These are phyloP conservation scores for Shargacucullia verbasci DNA, from an alignment of 2,888 invertebrate genomes.

Conservation along the genomic window DNA sequence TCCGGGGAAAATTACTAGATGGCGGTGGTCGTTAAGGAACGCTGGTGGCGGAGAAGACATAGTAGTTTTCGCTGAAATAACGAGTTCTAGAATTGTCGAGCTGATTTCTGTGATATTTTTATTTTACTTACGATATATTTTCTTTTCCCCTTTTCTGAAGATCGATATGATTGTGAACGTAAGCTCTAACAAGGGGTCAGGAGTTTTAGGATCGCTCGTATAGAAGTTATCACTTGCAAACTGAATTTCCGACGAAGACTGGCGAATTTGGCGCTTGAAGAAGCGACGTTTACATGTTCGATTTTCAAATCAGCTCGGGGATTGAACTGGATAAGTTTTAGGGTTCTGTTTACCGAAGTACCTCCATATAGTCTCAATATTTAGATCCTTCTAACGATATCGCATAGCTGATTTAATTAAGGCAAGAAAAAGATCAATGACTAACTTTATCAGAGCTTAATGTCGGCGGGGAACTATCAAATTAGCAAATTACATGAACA, in stretches of 20 bases:
- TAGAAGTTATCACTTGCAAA: slow-evolving; percentile 30
- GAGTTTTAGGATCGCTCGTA: slow-evolving; percentile 45
- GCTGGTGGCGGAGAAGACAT: slow-evolving; percentile 40
- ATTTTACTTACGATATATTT: slow-evolving; percentile 25
- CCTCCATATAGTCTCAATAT: too few species aligned
- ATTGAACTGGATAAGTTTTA: too few species aligned
- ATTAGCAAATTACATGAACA: slow-evolving; percentile 56
- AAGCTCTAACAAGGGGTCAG: slow-evolving; percentile 17
- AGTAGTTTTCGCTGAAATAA: slow-evolving; percentile 40
- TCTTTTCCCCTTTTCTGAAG: too few species aligned
- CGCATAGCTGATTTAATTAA: slow-evolving; percentile 31
- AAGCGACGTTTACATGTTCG: too few species aligned
- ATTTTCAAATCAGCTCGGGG: too few species aligned
- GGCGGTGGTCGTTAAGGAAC: slow-evolving; percentile 57
- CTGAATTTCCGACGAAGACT: not conserved
- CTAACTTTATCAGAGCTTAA: slow-evolving; percentile 50
- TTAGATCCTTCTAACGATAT: slow-evolving; percentile 7
- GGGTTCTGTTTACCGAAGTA: too few species aligned
- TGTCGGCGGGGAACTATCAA: slow-evolving; percentile 53
- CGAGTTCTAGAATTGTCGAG: slow-evolving; percentile 33
- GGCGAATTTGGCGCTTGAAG: too few species aligned
- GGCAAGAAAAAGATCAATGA: slow-evolving; percentile 44
- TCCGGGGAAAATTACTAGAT: slow-evolving; percentile 57
- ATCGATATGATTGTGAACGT: slow-evolving; percentile 37
- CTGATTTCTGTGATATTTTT: slow-evolving; percentile 34